Percentiles rank a stretch among this genome's conserved stretches.
Conservation (phyloP, 2,113 vertebrate species). For the Pontoporia blainvillei region DNA sequence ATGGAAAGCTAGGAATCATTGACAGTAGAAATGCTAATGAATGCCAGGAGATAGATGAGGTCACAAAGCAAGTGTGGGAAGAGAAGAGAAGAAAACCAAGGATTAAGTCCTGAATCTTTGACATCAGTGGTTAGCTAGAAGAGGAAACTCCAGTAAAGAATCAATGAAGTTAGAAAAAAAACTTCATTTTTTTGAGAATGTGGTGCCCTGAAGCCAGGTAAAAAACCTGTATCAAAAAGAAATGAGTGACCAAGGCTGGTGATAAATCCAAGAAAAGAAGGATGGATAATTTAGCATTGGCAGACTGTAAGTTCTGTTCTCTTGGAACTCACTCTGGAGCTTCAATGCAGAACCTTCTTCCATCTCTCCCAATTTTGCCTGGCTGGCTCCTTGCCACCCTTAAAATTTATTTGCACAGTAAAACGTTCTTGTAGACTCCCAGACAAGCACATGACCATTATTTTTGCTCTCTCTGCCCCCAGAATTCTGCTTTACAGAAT, state of each 20-base stretch:
- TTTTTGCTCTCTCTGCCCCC: not conserved
- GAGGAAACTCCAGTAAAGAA: not conserved
- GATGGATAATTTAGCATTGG: not conserved
- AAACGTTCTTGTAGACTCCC: not conserved
- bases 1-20: not conserved
- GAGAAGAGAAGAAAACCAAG: not conserved
- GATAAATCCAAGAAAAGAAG: not conserved
- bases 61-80: not conserved
- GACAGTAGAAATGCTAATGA: not conserved
- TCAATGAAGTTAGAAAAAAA: no score
- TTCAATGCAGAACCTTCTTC: not conserved
- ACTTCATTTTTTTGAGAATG: not conserved
- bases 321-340: not conserved
- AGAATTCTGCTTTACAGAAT: not conserved
- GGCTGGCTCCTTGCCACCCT: not conserved
- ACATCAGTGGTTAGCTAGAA: not conserved
- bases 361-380: not conserved
- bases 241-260: not conserved
- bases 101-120: not conserved
- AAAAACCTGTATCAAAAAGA: not conserved
- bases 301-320: not conserved
- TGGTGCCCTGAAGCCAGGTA: not conserved
- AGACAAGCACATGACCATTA: not conserved
- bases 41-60: accelerated
- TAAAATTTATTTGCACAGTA: not conserved